These are phyloP conservation scores for Drosophila funebris DNA, from an alignment of 1,140 invertebrate genomes.

Conservation along the genomic window DNA sequence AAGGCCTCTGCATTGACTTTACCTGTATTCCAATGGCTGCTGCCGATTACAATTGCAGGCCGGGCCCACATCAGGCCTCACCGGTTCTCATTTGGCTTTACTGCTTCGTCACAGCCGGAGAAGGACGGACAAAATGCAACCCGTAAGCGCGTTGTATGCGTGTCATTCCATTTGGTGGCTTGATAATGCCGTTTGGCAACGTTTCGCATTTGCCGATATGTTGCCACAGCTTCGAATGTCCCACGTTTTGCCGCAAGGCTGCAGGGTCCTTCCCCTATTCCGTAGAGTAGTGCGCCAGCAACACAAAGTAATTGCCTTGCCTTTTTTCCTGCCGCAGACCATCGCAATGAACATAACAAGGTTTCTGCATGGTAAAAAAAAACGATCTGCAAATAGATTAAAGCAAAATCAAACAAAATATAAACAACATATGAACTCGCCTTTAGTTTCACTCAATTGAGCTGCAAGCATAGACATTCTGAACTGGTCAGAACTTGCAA, in stretches of 20 bases:
- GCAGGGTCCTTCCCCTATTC: neutral
- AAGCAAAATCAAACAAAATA: conserved; percentile 12
- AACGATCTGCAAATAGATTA: no score
- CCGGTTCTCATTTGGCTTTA: conserved; percentile 40
- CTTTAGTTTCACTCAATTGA: neutral
- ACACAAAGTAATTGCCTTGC: conserved; percentile 68
- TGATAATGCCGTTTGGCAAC: conserved; percentile 63
- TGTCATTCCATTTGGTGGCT: neutral
- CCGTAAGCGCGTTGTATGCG: neutral
- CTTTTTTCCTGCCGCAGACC: conserved; percentile 60
- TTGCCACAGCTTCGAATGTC: conserved; percentile 61
- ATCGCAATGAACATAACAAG: no score
- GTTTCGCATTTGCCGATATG: conserved; percentile 70
- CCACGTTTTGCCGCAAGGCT: conserved; percentile 10
- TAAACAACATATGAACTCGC: neutral
- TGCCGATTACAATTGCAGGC: conserved; percentile 1
- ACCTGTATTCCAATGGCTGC: neutral
- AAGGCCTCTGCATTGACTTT: conserved; percentile 23
- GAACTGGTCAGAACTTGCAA: conserved; percentile 72
- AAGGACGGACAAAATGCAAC: neutral
- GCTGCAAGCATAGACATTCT: conserved; percentile 15
- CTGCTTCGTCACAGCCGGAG: conserved; percentile 9
- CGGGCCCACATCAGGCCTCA: conserved; percentile 5
- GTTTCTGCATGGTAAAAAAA: no score
- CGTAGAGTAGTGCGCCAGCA: conserved; percentile 15